Evolutionary conservation across 1,140 invertebrate genomes (phyloP).

Genomic region (Trachymyrmex cornetzi): DNA sequence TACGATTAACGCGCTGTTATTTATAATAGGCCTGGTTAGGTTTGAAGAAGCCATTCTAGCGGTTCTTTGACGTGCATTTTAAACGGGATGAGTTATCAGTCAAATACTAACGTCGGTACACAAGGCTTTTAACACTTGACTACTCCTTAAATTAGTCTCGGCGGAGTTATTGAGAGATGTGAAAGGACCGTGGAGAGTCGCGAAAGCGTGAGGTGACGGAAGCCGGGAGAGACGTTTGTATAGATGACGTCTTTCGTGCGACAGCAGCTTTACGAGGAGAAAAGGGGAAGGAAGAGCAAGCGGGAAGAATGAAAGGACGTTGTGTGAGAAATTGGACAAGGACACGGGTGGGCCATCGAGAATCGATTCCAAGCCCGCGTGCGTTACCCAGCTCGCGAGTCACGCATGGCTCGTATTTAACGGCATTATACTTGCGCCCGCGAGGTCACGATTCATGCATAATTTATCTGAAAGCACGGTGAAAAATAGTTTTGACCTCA

Average conservation of each 20-base stretch:
- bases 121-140: slow-evolving; percentile 39
- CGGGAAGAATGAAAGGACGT: slow-evolving; percentile 5
- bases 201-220: slow-evolving; percentile 36
- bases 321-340: slow-evolving; percentile 50
- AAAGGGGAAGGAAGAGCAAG: slow-evolving; percentile 19
- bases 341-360: slow-evolving; percentile 16
- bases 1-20: slow-evolving; percentile 7
- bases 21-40: background rate
- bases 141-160: slow-evolving; percentile 50
- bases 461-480: slow-evolving; percentile 66
- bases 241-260: slow-evolving; percentile 29
- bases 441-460: slow-evolving; percentile 60
- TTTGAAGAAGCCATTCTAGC: slow-evolving; percentile 31
- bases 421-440: slow-evolving; percentile 45
- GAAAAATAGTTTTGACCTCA: slow-evolving; percentile 69
- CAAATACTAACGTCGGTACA: slow-evolving; percentile 40
- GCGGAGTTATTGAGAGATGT: slow-evolving; percentile 49
- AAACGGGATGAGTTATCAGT: slow-evolving; percentile 32
- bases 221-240: slow-evolving; percentile 35
- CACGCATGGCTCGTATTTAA: slow-evolving; percentile 57
- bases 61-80: background rate
- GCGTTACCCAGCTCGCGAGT: background rate
- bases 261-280: slow-evolving; percentile 3
- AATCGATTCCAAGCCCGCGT: background rate
- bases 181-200: slow-evolving; percentile 42